Base-by-base conservation (phyloP, 92 coral and sea anemone species). In the Zoanthus sansibaricus region DNA sequence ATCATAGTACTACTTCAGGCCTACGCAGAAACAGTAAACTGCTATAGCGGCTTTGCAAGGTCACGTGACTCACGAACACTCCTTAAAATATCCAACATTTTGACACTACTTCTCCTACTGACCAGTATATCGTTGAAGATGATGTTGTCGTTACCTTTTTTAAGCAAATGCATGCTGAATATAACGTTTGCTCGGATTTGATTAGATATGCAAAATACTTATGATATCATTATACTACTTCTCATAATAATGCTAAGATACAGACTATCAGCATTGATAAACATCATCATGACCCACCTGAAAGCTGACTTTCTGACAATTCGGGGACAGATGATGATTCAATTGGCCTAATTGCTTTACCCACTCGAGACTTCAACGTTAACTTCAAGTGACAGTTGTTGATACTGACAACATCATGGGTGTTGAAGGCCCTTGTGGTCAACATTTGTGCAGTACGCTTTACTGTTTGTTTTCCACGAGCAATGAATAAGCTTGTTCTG, bases 321-420 rank as follows among this genome's bases (percentile, higher is more conserved):
- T 80, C 74, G n/a, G 47, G 30, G 6, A 31, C 13, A 30, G 75
- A 46, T 37, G 85, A 66, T 49, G 14, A 14, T 49, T 45, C 46
- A 48, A 66, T 55, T 6, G 75, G 85, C 7, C 4, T 74, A 44
- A 80, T 13, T 20, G 70, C 59, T 5, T 72, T 18, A 17, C 85
- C 85, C 32, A 67, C 62, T 45, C 16, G 14, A 54, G 75, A 58
- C 31, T 80, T 80, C 37, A 66, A 7, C 14, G 2, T 80, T 18
- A 80, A 64, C 62, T 67, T 80, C 61, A 80, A 6, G n/a, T 66
- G 85, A 46, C 75, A 80, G 46, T 80, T 80, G 42, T 80, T 80
- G 12, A 80, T 33, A 7, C 12, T 14, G n/a, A 66, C 85, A 48
- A 80, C 75, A 66, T 80, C 85, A 47, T 66, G 85, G 20, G 85